Evolutionary conservation across 1,140 invertebrate genomes (phyloP).

Genomic region (Drosophila nigromelanica): DNA sequence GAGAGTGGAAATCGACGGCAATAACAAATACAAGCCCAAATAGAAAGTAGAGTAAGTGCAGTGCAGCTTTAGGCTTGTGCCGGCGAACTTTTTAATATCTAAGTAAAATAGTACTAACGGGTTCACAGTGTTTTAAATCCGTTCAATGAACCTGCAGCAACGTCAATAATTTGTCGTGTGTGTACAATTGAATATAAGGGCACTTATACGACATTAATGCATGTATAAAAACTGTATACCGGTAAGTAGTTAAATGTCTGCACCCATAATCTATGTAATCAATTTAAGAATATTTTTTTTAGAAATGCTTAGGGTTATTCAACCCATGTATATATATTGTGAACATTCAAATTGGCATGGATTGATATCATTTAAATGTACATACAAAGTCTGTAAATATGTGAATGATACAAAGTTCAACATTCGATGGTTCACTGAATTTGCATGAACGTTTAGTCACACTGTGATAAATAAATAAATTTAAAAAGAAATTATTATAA

Average conservation of each 20-base stretch:
- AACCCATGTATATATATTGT: neutral
- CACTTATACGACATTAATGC: neutral
- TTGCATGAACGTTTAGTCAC: conserved; percentile 66
- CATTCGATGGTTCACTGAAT: conserved; percentile 53
- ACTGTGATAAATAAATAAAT: conserved; percentile 21
- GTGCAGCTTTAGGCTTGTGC: conserved; percentile 6
- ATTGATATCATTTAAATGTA: conserved; percentile 1
- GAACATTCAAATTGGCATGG: neutral
- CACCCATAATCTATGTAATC: neutral
- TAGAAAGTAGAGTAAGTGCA: conserved; percentile 71
- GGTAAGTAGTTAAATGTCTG: neutral
- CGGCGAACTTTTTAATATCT: conserved; percentile 23
- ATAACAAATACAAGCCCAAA: conserved; percentile 35
- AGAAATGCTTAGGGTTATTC: neutral
- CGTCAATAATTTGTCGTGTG: conserved; percentile 4
- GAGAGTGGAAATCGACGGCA: conserved; percentile 43
- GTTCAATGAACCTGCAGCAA: conserved; percentile 48
- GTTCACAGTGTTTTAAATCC: conserved; percentile 25
- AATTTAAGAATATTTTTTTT: neutral
- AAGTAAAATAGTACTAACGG: conserved; percentile 4
- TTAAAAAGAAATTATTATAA: conserved; percentile 9
- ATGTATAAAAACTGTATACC: neutral
- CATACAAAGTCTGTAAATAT: conserved; percentile 33
- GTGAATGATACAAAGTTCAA: conserved; percentile 42
- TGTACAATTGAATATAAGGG: neutral